Conservation (phyloP, 2,797 vertebrate genomes). For the Siniperca undulata region DNA sequence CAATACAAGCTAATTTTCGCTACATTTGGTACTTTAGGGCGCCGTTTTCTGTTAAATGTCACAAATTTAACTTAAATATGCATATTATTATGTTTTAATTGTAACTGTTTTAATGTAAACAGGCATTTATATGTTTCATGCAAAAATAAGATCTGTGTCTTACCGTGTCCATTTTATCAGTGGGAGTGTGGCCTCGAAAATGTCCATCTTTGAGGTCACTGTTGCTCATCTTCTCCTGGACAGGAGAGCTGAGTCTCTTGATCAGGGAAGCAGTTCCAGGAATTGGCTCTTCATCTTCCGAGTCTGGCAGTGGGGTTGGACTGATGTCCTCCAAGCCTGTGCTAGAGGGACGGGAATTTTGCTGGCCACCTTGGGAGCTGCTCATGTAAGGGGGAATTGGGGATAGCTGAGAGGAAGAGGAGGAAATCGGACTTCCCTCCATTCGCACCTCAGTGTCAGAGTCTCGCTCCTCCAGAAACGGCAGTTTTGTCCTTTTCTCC, state of each 20-base stretch:
- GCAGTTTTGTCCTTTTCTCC: conserved; percentile 95
- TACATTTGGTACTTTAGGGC: background rate
- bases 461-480: conserved; percentile 93
- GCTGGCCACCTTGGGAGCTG: conserved; percentile 85
- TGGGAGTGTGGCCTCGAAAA: conserved; percentile 86
- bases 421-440: conserved; percentile 98
- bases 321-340: conserved; percentile 97
- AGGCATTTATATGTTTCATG: background rate
- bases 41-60: background rate
- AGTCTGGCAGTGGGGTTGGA: conserved; percentile 96
- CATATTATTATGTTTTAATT: too few species aligned
- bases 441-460: conserved; percentile 94
- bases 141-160: conserved; percentile 50
- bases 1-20: background rate
- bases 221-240: conserved; percentile 81
- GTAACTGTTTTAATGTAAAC: background rate
- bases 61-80: background rate
- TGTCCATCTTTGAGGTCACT: conserved; percentile 87
- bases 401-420: conserved; percentile 97
- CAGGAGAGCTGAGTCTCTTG: conserved; percentile 82
- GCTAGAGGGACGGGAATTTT: conserved; percentile 92
- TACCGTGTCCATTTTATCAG: conserved; percentile 94
- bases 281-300: conserved; percentile 91
- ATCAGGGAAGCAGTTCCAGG: conserved; percentile 82
- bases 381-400: conserved; percentile 90